A percentile compares a stretch with the other conserved stretches of the same genome.
Conservation (phyloP, 1,140 invertebrate species). For the Brachionus manjavacas region DNA sequence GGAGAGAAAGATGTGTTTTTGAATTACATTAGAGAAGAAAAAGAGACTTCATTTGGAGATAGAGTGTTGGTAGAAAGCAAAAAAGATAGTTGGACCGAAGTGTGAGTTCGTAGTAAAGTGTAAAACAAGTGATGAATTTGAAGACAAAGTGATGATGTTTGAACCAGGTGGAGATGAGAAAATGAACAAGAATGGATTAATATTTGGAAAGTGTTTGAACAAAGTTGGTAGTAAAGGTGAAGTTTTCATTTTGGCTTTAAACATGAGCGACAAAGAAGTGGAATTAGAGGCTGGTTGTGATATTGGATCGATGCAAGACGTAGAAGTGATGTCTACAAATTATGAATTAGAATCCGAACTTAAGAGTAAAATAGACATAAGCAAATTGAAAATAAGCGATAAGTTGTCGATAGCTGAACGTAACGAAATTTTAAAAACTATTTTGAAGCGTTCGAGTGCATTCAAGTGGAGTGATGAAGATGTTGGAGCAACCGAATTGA, state of each 20-base stretch:
- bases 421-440: conserved; percentile 2
- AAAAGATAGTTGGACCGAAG: background rate
- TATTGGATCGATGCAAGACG: background rate
- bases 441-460: background rate
- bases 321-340: background rate
- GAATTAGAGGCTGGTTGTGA: background rate
- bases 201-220: background rate
- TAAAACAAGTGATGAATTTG: background rate
- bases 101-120: background rate
- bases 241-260: background rate
- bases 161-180: background rate
- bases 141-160: background rate
- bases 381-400: background rate
- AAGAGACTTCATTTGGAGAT: background rate
- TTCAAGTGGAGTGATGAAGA: background rate
- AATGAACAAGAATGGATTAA: background rate
- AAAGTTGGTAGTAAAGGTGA: background rate
- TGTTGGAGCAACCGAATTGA: background rate
- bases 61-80: background rate
- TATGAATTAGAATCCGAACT: background rate
- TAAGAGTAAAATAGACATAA: background rate
- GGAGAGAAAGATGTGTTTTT: background rate
- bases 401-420: background rate
- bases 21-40: background rate
- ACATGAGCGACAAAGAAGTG: background rate